These are phyloP conservation scores for Folsomia candida DNA, from an alignment of 2,888 invertebrate genomes.

Conservation along the genomic window DNA sequence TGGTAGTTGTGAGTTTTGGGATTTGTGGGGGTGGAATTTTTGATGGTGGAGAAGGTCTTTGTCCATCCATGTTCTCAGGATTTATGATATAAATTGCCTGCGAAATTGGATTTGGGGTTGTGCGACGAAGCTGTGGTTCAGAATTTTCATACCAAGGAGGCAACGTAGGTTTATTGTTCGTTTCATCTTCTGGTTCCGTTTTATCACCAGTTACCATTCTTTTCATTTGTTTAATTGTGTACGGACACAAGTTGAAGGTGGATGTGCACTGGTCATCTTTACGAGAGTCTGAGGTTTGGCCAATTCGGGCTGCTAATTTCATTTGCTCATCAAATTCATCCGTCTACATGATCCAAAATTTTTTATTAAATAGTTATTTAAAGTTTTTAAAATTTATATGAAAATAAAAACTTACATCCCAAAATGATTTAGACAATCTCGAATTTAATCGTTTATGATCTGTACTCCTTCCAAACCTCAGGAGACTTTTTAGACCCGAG, in stretches of 20 bases:
- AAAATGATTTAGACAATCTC: not conserved
- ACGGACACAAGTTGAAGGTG: conserved; percentile 34
- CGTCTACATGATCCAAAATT: conserved; percentile 13
- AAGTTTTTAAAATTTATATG: not conserved
- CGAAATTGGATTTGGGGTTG: not conserved
- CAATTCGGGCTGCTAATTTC: conserved; percentile 32
- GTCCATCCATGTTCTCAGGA: not conserved
- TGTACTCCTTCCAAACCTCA: conserved; percentile 31
- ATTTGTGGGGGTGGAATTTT: not conserved
- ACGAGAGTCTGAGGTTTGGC: conserved; percentile 18
- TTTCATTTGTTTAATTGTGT: conserved; percentile 31
- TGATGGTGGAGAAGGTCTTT: not conserved
- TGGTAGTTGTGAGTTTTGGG: not conserved
- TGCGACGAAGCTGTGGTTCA: not conserved
- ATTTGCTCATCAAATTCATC: conserved; percentile 34
- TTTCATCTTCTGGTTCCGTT: no score
- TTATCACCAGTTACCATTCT: conserved; percentile 9
- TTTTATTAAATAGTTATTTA: conserved; percentile 8
- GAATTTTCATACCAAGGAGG: conserved; percentile 24
- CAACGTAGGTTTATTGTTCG: conserved; percentile 7
- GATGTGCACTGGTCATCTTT: conserved; percentile 26
- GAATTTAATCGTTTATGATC: not conserved
- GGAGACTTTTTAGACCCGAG: conserved; percentile 28
- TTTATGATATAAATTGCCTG: not conserved
- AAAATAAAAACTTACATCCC: conserved; percentile 7